These are phyloP conservation scores for Phoebastria nigripes DNA, from an alignment of 2,797 vertebrate species.

Conservation along the genomic window DNA sequence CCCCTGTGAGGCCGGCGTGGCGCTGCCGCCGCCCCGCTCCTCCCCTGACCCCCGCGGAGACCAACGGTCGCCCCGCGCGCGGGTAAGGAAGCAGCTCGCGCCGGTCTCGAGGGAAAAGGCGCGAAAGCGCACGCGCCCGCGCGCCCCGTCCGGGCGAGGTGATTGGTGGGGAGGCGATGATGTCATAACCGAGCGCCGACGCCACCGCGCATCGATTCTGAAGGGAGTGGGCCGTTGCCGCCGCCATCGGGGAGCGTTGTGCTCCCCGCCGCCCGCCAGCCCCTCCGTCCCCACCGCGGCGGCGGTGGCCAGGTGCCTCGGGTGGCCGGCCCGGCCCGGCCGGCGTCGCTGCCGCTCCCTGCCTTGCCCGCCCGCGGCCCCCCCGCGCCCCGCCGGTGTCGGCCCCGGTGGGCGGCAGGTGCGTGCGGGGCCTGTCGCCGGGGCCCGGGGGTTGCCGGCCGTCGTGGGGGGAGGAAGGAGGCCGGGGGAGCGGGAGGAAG, in stretches of 20 bases:
- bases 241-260: not conserved
- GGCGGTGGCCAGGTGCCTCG: not conserved
- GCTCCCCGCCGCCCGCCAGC: not conserved
- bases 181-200: not conserved
- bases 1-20: too few species aligned
- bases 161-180: not conserved
- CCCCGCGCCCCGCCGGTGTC: too few species aligned
- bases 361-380: not conserved
- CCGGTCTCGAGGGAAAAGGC: not conserved
- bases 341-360: too few species aligned
- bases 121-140: not conserved
- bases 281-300: not conserved
- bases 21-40: not conserved
- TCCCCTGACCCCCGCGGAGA: too few species aligned
- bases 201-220: not conserved
- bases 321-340: not conserved
- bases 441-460: accelerated
- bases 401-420: not conserved
- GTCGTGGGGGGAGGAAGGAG: too few species aligned
- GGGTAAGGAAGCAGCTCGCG: accelerated
- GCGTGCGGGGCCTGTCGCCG: not conserved
- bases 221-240: not conserved
- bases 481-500: not conserved
- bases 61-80: not conserved
- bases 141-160: not conserved